phyloP scores from a whole-genome alignment of 1,140 invertebrate species.

The Aphaenogaster floridana region DNA sequence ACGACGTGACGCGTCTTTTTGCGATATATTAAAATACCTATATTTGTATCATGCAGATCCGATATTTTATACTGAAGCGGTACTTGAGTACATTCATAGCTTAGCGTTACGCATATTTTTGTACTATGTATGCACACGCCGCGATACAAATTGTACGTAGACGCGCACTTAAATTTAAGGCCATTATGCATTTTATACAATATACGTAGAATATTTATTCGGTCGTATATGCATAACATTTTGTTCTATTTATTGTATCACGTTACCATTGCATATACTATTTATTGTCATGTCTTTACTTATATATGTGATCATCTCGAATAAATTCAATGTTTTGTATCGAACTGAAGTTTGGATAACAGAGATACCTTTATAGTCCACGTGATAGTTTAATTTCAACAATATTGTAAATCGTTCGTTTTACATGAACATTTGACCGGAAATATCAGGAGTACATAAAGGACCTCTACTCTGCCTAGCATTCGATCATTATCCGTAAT shows the following conservation, averaged over 20 bases:
- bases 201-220: conserved; percentile 82
- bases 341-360: conserved; percentile 37
- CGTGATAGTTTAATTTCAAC: not conserved
- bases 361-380: conserved; percentile 35
- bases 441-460: conserved; percentile 49
- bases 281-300: conserved; percentile 82
- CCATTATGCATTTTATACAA: conserved; percentile 70
- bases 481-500: conserved; percentile 14
- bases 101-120: conserved; percentile 73
- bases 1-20: conserved; percentile 13
- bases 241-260: conserved; percentile 83
- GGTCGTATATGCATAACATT: conserved; percentile 75
- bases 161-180: conserved; percentile 54
- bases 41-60: conserved; percentile 52
- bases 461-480: not conserved
- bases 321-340: conserved; percentile 76
- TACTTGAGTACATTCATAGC: conserved; percentile 61
- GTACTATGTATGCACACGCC: conserved; percentile 58
- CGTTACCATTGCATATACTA: conserved; percentile 83
- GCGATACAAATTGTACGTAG: conserved; percentile 52
- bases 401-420: conserved; percentile 17
- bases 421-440: conserved; percentile 35
- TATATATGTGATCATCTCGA: conserved; percentile 78
- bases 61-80: conserved; percentile 46
- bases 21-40: conserved; percentile 18